phyloP scores from a whole-genome alignment of 2,113 vertebrate genomes.

The Cranoglanis bouderius region DNA sequence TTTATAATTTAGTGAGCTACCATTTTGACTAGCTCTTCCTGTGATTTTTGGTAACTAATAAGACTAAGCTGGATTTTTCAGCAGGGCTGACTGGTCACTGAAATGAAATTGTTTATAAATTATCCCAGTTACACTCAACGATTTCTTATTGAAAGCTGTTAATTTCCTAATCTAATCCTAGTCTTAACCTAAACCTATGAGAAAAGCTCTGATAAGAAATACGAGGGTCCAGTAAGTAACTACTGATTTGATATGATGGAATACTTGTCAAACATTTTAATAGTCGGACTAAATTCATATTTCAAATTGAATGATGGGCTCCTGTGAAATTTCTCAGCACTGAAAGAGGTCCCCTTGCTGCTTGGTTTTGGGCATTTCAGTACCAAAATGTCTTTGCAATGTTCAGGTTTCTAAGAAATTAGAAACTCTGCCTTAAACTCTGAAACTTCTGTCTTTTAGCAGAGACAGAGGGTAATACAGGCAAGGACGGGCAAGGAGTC shows the following conservation, averaged over 20 bases:
- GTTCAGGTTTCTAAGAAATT: background rate
- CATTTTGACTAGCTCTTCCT: background rate
- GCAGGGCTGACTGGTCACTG: background rate
- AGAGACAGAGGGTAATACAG: slow-evolving; percentile 77
- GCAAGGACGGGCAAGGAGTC: slow-evolving; percentile 68
- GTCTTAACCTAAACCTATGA: background rate
- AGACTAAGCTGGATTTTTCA: background rate
- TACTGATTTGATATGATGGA: too few relatives aligned
- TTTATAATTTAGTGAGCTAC: too few relatives aligned
- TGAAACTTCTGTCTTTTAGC: slow-evolving; percentile 73
- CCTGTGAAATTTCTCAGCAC: background rate
- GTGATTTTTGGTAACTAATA: background rate
- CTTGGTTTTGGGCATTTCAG: background rate
- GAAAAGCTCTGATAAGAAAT: background rate
- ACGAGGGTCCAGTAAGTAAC: background rate
- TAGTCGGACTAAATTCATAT: background rate
- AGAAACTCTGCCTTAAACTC: too few relatives aligned
- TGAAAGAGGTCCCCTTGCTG: background rate
- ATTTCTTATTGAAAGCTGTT: background rate
- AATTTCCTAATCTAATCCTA: background rate
- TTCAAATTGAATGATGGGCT: background rate
- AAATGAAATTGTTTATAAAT: background rate
- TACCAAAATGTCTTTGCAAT: background rate
- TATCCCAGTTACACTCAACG: background rate
- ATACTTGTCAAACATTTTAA: background rate